Conservation (phyloP, 2,113 vertebrate genomes). For the Varanus salvator region DNA sequence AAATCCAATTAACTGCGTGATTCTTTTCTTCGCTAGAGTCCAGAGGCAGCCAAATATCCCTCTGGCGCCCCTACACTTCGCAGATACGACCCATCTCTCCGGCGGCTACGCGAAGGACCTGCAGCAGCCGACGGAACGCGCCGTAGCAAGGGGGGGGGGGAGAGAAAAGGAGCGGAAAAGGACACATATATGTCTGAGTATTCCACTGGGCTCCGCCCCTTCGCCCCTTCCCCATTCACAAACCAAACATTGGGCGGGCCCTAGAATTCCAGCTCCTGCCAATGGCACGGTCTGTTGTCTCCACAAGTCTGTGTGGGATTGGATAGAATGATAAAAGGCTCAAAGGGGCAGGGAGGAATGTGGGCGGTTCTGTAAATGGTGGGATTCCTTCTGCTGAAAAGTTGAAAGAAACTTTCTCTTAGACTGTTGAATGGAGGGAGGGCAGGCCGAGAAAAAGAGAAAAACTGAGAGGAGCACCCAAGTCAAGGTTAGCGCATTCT, state of each 20-base stretch:
- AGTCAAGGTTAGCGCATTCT: slow-evolving; percentile 24
- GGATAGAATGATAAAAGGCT: slow-evolving; percentile 50
- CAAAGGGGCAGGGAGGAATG: neutral
- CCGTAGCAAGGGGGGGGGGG: too few relatives aligned
- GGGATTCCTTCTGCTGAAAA: slow-evolving; percentile 61
- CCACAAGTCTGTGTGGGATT: slow-evolving; percentile 40
- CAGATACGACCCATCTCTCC: neutral
- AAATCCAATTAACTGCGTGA: slow-evolving; percentile 61
- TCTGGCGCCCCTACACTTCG: neutral
- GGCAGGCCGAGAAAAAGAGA: slow-evolving; percentile 13
- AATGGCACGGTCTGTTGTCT: slow-evolving; percentile 70
- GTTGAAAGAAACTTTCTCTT: slow-evolving; percentile 30
- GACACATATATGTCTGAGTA: slow-evolving; percentile 48
- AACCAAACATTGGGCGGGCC: slow-evolving; percentile 67
- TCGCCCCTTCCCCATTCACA: slow-evolving; percentile 76
- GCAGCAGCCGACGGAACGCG: neutral
- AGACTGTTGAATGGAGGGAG: neutral
- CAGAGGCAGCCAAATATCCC: neutral
- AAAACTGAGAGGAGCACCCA: slow-evolving; percentile 36
- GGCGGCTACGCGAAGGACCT: neutral
- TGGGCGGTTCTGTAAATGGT: slow-evolving; percentile 20
- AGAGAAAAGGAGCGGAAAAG: neutral
- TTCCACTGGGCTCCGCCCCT: slow-evolving; percentile 50
- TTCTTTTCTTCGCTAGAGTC: slow-evolving; percentile 39
- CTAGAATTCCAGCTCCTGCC: neutral